Base-by-base conservation (phyloP, 2,888 invertebrate genomes). In the Drosophila paranaensis region DNA sequence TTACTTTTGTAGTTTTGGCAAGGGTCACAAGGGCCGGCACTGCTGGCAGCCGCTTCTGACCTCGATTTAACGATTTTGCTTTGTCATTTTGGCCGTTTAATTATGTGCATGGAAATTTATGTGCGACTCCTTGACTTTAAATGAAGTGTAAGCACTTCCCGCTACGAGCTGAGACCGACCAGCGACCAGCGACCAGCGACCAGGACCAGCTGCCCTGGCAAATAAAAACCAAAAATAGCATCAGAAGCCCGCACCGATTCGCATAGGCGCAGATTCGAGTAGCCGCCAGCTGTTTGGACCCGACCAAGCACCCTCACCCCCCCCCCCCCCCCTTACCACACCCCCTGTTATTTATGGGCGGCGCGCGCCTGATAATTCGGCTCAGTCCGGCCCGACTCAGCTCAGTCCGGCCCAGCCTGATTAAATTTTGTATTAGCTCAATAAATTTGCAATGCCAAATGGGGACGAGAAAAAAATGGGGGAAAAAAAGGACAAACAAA, bases 91-190 rank as follows among this genome's bases (percentile, higher is more conserved):
- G 87, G 72, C 69, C 83, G 85, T 90, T 90, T 90, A 90, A 90
- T 90, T 90, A 90, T 90, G 89, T 90, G 88, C 90, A 90, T 90
- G 89, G 80, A 82, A 88, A 88, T 89, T 85, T 90, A 83, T 90
- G 81, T 81, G 82, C 88, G 81, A 84, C 78, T 84, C 74, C 82
- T 84, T 79, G 81, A 79, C 76, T 86, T 86, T 84, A 86, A 89
- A 89, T 89, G 84, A 89, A 84, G 80, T 88, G 82, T 82, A 85
- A 86, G 81, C 77, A 74, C 60, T 53, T 57, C 57, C 57, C 65
- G 43, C 9, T 33, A 10, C 3, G n/a, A 33, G 20, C 20, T n/a
- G n/a, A n/a, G n/a, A n/a, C n/a, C n/a, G n/a, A n/a, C n/a, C n/a
- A n/a, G n/a, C n/a, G n/a, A n/a, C n/a, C n/a, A n/a, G n/a, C n/a